Conservation (phyloP, 2,797 vertebrate genomes). For the Enteromius argenteus region DNA sequence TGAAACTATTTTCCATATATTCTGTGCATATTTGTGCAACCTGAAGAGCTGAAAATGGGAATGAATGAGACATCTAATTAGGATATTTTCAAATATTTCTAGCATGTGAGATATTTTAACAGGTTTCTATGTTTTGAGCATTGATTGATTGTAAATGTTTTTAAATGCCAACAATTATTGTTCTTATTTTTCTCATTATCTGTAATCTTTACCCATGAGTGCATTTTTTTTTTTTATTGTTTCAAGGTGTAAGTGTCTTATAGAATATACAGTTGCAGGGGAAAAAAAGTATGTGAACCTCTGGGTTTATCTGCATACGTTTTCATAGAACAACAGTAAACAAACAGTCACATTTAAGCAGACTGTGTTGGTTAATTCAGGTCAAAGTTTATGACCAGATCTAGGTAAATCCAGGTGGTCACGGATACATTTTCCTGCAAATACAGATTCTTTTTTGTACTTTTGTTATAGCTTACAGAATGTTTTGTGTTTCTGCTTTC, state of each 20-base stretch:
- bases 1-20: neutral
- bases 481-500: conserved; percentile 63
- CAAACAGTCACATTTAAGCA: neutral
- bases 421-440: neutral
- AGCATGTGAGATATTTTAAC: conserved; percentile 44
- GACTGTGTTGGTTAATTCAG: neutral
- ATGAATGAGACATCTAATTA: conserved; percentile 60
- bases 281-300: conserved; percentile 33
- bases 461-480: conserved; percentile 8
- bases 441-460: neutral
- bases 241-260: neutral
- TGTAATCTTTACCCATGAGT: neutral
- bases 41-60: neutral
- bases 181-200: neutral
- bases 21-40: neutral
- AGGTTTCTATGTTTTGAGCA: conserved; percentile 13
- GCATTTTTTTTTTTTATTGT: neutral
- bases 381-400: neutral
- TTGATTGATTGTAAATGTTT: conserved; percentile 17
- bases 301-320: conserved; percentile 19
- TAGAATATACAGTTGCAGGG: neutral
- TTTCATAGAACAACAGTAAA: neutral
- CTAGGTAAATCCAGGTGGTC: neutral
- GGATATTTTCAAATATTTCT: conserved; percentile 59
- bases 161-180: neutral